Conservation (phyloP, 2,888 invertebrate genomes). For the Seira ritae region DNA sequence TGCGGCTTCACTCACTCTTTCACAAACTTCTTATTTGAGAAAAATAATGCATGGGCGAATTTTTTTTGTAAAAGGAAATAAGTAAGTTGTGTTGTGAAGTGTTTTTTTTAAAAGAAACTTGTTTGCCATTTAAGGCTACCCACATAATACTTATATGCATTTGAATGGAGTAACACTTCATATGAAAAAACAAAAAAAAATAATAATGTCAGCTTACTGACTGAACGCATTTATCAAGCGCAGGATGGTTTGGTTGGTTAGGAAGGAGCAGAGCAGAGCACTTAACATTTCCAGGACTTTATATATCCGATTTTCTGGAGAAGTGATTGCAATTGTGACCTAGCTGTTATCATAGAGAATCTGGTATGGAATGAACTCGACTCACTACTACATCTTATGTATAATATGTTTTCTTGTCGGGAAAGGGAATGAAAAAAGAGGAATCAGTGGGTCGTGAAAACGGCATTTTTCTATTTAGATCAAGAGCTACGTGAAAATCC, state of each 20-base stretch:
- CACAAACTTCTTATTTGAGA: not conserved
- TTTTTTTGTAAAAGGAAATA: not conserved
- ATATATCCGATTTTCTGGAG: not conserved
- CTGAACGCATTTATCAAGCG: not conserved
- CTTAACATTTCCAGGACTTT: too few relatives aligned
- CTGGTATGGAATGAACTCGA: not conserved
- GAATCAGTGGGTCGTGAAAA: conserved; percentile 1
- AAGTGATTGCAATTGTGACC: not conserved
- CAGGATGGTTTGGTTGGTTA: too few relatives aligned
- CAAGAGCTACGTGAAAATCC: not conserved
- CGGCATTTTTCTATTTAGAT: conserved; percentile 15
- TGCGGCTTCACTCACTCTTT: conserved; percentile 39
- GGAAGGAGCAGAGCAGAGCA: too few relatives aligned
- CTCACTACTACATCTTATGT: not conserved
- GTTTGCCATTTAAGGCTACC: not conserved
- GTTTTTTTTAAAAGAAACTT: not conserved
- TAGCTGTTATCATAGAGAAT: not conserved
- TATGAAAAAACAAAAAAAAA: not conserved
- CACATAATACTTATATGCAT: not conserved
- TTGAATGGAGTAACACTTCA: not conserved
- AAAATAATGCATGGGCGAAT: not conserved
- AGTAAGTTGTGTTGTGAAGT: not conserved
- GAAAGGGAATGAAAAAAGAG: too few relatives aligned
- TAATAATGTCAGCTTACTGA: not conserved
- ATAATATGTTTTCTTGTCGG: not conserved